Evolutionary conservation across 2,888 invertebrate genomes (phyloP).

Genomic region (Apocheima hispidaria): DNA sequence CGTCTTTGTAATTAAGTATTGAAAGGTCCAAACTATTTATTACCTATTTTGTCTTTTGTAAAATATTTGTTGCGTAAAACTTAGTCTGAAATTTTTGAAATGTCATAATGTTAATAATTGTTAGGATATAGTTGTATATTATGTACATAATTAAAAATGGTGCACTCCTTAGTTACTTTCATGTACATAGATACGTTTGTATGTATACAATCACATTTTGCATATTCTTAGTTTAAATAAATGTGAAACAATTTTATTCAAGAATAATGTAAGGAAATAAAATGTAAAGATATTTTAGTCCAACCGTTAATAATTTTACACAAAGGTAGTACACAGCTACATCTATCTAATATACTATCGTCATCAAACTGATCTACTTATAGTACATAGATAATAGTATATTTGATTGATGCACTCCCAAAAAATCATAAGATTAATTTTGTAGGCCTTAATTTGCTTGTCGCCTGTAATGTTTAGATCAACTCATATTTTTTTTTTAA

Average conservation of each 20-base stretch:
- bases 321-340: background rate
- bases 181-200: constrained; percentile 60
- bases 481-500: too few species aligned
- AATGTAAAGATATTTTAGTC: constrained; percentile 33
- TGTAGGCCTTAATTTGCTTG: too few species aligned
- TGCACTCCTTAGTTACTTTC: constrained; percentile 72
- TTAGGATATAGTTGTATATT: constrained; percentile 77
- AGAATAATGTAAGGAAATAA: constrained; percentile 40
- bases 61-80: constrained; percentile 33
- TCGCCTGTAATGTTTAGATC: too few species aligned
- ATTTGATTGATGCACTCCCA: too few species aligned
- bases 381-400: too few species aligned
- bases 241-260: constrained; percentile 36
- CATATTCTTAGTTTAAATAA: constrained; percentile 51
- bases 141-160: constrained; percentile 80
- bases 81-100: constrained; percentile 44
- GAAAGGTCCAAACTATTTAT: constrained; percentile 68
- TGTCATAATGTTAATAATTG: constrained; percentile 78
- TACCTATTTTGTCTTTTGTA: constrained; percentile 30
- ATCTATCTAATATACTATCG: too few species aligned
- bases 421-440: too few species aligned
- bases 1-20: constrained; percentile 19
- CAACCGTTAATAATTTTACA: constrained; percentile 18
- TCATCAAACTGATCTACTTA: too few species aligned
- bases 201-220: constrained; percentile 54